These are phyloP conservation scores for Galaxea fascicularis DNA, from an alignment of 92 coral and sea anemone species.

Conservation along the genomic window DNA sequence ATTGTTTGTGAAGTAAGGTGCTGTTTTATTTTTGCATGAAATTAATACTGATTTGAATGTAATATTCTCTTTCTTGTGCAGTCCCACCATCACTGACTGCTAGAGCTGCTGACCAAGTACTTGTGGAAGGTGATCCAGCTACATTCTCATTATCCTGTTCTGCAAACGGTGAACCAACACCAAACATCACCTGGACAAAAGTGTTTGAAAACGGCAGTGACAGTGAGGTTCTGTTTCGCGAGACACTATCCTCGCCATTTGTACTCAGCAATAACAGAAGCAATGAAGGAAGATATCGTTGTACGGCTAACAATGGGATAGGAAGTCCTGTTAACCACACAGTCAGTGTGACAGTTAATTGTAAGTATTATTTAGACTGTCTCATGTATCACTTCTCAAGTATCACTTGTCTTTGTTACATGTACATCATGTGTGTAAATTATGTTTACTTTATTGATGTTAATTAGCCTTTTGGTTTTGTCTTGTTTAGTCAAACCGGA, in stretches of 20 bases:
- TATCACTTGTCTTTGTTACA: too few species aligned
- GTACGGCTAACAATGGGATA: constrained; percentile 63
- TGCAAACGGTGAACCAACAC: constrained; percentile 35
- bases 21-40: too few species aligned
- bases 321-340: constrained; percentile 49
- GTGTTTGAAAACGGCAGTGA: constrained; percentile 21
- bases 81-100: not conserved
- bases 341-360: constrained; percentile 46
- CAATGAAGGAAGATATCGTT: constrained; percentile 51
- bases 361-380: constrained; percentile 38
- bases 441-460: too few species aligned
- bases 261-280: constrained; percentile 28
- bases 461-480: too few species aligned
- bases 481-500: constrained; percentile 18
- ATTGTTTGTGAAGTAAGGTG: too few species aligned
- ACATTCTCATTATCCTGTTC: not conserved
- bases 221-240: not conserved
- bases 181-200: constrained; percentile 63
- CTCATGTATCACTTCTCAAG: not conserved
- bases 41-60: not conserved
- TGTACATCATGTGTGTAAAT: too few species aligned
- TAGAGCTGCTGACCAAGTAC: not conserved
- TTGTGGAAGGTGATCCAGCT: not conserved
- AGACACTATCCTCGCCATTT: too few species aligned
- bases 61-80: not conserved